These are phyloP conservation scores for Zaprionus vittiger DNA, from an alignment of 1,140 invertebrate genomes.

Conservation along the genomic window DNA sequence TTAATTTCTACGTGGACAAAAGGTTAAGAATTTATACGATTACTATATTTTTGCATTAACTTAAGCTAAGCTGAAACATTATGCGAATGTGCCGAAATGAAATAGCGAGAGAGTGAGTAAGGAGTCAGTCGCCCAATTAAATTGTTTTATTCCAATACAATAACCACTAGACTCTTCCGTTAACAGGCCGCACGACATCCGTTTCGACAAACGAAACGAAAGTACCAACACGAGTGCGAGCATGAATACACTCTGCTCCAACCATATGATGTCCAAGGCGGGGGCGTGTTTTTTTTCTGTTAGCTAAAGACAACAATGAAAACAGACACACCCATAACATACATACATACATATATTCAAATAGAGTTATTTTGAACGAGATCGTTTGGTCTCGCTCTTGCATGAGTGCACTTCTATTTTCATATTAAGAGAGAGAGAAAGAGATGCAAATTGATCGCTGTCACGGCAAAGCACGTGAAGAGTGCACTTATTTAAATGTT, in stretches of 20 bases:
- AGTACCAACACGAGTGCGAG: constrained; percentile 16
- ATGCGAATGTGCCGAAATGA: neutral
- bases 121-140: constrained; percentile 60
- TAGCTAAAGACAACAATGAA: constrained; percentile 57
- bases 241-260: constrained; percentile 8
- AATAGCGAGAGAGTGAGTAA: constrained; percentile 31
- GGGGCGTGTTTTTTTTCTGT: constrained; percentile 24
- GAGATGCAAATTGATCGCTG: neutral
- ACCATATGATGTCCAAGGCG: neutral
- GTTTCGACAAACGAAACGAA: constrained; percentile 46
- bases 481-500: neutral
- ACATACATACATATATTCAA: neutral
- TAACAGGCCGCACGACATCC: constrained; percentile 69
- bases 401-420: neutral
- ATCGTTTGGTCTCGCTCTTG: constrained; percentile 47
- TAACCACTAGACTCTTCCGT: constrained; percentile 62
- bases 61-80: neutral
- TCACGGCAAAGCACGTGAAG: neutral
- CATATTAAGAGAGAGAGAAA: neutral
- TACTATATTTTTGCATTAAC: no score
- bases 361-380: constrained; percentile 14
- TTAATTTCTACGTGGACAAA: constrained; percentile 2
- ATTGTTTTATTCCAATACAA: constrained; percentile 74
- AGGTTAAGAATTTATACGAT: no score
- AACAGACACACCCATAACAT: constrained; percentile 48